Conservation (phyloP, 2,113 vertebrate genomes). For the Riparia riparia region DNA sequence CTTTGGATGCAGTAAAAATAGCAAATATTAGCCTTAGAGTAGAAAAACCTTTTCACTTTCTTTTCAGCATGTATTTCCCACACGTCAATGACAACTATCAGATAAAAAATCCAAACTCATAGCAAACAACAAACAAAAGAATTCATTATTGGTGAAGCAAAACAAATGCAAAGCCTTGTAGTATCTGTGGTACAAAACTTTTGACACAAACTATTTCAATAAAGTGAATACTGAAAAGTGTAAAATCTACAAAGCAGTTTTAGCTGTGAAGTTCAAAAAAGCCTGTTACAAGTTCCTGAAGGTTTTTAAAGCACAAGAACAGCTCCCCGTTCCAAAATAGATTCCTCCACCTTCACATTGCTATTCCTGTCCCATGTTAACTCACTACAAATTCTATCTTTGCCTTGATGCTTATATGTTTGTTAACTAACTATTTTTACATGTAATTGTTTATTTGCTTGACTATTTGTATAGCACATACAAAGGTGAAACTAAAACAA, state of each 20-base stretch:
- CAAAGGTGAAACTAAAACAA: neutral
- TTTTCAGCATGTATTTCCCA: neutral
- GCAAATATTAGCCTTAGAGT: neutral
- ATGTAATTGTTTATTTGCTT: neutral
- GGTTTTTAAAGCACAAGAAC: neutral
- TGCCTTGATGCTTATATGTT: neutral
- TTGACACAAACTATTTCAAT: neutral
- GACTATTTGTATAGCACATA: neutral
- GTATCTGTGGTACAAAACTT: neutral
- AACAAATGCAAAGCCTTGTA: neutral
- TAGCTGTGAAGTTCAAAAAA: neutral
- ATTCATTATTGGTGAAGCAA: neutral
- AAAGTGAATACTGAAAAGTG: neutral
- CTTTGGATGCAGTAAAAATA: neutral
- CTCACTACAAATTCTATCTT: neutral
- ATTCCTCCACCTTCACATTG: neutral
- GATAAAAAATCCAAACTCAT: neutral
- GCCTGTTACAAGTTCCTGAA: neutral
- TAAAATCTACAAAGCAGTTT: neutral
- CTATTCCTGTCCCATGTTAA: slow-evolving; percentile 8
- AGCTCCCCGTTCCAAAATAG: neutral
- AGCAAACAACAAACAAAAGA: neutral
- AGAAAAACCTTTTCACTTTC: neutral
- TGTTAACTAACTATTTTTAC: neutral
- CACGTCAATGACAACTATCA: neutral